Percentiles rank a stretch among this genome's conserved stretches.
Conservation (phyloP, 2,888 invertebrate species). For the Saturnia pavonia region DNA sequence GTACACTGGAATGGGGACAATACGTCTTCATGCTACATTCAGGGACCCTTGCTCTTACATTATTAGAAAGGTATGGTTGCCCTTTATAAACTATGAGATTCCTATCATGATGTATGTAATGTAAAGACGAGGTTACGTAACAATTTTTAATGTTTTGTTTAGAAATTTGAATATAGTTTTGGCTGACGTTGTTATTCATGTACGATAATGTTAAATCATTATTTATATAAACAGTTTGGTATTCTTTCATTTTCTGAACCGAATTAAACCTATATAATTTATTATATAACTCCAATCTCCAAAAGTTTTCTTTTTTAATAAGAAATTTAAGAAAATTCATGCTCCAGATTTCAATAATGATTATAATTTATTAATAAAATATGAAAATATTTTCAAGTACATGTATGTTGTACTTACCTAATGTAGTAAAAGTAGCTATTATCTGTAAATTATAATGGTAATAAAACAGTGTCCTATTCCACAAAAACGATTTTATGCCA, state of each 20-base stretch:
- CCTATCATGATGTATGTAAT: conserved; percentile 38
- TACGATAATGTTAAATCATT: not conserved
- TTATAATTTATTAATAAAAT: too few relatives aligned
- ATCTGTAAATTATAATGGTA: not conserved
- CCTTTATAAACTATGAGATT: conserved; percentile 61
- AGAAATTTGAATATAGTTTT: not conserved
- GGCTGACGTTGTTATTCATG: not conserved
- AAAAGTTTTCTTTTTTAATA: too few relatives aligned
- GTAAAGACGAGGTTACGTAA: conserved; percentile 10
- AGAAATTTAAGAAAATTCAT: too few relatives aligned
- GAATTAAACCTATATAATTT: not conserved
- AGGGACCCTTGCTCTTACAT: conserved; percentile 57
- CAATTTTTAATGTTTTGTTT: conserved; percentile 5
- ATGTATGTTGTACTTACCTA: too few relatives aligned
- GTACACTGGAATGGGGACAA: conserved; percentile 57
- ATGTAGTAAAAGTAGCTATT: too few relatives aligned
- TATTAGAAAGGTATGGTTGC: conserved; percentile 56
- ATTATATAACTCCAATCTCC: not conserved
- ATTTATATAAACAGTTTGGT: not conserved
- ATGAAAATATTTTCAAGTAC: too few relatives aligned
- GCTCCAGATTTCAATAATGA: too few relatives aligned
- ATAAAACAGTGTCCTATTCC: not conserved
- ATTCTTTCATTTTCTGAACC: not conserved
- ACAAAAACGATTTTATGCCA: not conserved
- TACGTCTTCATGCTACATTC: conserved; percentile 71